Conservation (phyloP, 2,888 invertebrate genomes). For the Rapana venosa region DNA sequence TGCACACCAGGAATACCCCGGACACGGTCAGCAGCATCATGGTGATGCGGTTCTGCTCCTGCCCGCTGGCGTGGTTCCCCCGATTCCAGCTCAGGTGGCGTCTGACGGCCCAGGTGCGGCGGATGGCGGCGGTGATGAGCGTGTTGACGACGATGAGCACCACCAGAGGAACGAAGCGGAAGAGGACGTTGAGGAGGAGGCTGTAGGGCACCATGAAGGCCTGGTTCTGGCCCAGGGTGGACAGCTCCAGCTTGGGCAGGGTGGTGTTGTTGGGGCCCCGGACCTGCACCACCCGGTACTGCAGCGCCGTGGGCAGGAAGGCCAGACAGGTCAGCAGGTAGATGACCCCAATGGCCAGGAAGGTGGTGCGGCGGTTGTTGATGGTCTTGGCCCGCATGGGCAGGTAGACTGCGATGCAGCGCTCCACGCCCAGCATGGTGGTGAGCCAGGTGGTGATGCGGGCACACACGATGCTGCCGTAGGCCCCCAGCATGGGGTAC, state of each 20-base stretch:
- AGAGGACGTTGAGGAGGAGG: slow-evolving; percentile 63
- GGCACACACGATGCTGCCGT: slow-evolving; percentile 67
- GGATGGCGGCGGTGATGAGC: slow-evolving; percentile 61
- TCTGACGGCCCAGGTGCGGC: slow-evolving; percentile 59
- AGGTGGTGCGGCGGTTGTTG: slow-evolving; percentile 61
- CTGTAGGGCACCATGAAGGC: slow-evolving; percentile 64
- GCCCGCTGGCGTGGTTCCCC: not conserved
- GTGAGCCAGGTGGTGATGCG: slow-evolving; percentile 69
- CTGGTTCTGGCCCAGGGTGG: slow-evolving; percentile 61
- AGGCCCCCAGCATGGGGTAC: slow-evolving; percentile 67
- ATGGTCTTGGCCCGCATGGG: slow-evolving; percentile 68
- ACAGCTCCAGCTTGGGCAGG: slow-evolving; percentile 54
- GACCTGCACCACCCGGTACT: slow-evolving; percentile 57
- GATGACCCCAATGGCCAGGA: slow-evolving; percentile 60
- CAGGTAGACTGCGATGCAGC: slow-evolving; percentile 71
- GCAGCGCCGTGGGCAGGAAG: slow-evolving; percentile 67
- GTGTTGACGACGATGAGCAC: slow-evolving; percentile 62
- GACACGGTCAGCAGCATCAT: slow-evolving; percentile 69
- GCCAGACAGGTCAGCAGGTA: slow-evolving; percentile 62
- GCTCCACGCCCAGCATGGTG: slow-evolving; percentile 63
- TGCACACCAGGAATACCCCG: slow-evolving; percentile 68
- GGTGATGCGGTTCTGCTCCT: slow-evolving; percentile 66
- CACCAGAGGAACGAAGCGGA: slow-evolving; percentile 65
- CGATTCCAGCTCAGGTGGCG: slow-evolving; percentile 52
- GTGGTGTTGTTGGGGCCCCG: slow-evolving; percentile 53